These are phyloP conservation scores for Salarias fasciatus DNA, from an alignment of 2,797 vertebrate species.

Conservation along the genomic window DNA sequence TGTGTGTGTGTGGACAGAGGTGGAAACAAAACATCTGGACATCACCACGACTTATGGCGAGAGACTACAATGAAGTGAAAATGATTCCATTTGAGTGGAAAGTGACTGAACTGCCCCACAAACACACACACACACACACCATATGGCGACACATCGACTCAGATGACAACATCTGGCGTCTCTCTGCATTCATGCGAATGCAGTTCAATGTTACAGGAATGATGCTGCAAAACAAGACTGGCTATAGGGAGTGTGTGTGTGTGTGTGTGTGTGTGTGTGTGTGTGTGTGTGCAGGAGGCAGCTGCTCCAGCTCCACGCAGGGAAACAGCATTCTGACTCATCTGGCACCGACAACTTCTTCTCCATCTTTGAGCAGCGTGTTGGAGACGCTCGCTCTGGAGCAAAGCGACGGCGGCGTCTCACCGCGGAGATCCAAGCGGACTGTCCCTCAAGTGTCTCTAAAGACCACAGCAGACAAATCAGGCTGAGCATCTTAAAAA, in stretches of 20 bases:
- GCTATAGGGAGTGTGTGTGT: background rate
- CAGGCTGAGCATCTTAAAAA: too few relatives aligned
- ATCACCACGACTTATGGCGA: slow-evolving; percentile 33
- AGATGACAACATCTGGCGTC: slow-evolving; percentile 72
- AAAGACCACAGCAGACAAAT: too few relatives aligned
- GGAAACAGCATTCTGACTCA: too few relatives aligned
- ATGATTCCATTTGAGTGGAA: slow-evolving; percentile 60
- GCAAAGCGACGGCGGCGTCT: too few relatives aligned
- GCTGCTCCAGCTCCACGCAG: too few relatives aligned
- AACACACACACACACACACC: slow-evolving; percentile 8
- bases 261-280: background rate
- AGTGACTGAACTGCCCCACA: slow-evolving; percentile 9
- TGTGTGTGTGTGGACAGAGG: slow-evolving; percentile 22
- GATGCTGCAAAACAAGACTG: slow-evolving; percentile 4
- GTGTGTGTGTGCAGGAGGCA: too few relatives aligned
- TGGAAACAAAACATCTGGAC: slow-evolving; percentile 34
- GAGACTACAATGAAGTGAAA: slow-evolving; percentile 72
- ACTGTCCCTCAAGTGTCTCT: too few relatives aligned
- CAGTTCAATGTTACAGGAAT: slow-evolving; percentile 20
- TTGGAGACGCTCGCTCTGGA: too few relatives aligned
- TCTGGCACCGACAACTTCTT: too few relatives aligned
- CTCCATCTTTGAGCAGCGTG: too few relatives aligned
- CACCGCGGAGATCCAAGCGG: too few relatives aligned
- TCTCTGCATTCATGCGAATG: slow-evolving; percentile 21
- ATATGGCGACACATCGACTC: slow-evolving; percentile 61